Percentiles rank a stretch among this genome's conserved stretches.
These are phyloP conservation scores for Nylanderia fulva DNA, from an alignment of 1,140 invertebrate genomes.

Conservation along the genomic window DNA sequence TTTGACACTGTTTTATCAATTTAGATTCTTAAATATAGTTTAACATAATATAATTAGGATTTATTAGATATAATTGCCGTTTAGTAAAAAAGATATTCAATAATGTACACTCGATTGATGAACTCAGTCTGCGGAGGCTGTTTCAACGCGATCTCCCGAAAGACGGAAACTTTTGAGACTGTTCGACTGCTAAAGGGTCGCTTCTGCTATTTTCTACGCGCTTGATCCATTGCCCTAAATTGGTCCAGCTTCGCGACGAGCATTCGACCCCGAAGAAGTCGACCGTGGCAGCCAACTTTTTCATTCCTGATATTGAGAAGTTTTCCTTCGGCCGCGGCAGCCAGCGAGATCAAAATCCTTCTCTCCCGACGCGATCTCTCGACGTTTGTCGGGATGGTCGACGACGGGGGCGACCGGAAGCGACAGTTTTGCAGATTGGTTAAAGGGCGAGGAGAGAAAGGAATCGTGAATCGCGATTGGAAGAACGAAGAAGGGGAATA, in stretches of 20 bases:
- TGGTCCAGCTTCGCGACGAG: slow-evolving; percentile 44
- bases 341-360: slow-evolving; percentile 47
- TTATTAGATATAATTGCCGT: slow-evolving; percentile 19
- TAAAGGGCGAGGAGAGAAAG: slow-evolving; percentile 36
- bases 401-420: slow-evolving; percentile 28
- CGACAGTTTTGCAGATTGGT: slow-evolving; percentile 50
- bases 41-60: no score
- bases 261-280: slow-evolving; percentile 48
- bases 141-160: slow-evolving; percentile 27
- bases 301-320: slow-evolving; percentile 61
- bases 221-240: slow-evolving; percentile 59
- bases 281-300: slow-evolving; percentile 56
- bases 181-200: slow-evolving; percentile 36
- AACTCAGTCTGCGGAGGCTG: slow-evolving; percentile 23
- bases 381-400: slow-evolving; percentile 2
- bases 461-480: slow-evolving; percentile 8
- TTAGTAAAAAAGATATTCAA: slow-evolving; percentile 37
- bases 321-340: slow-evolving; percentile 14
- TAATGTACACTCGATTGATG: slow-evolving; percentile 23
- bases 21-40: not conserved
- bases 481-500: not conserved
- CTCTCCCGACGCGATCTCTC: slow-evolving; percentile 23
- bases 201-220: slow-evolving; percentile 54
- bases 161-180: slow-evolving; percentile 48
- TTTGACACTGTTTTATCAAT: not conserved